Base-by-base conservation (phyloP, 2,113 vertebrate genomes). In the Phoxinus phoxinus region DNA sequence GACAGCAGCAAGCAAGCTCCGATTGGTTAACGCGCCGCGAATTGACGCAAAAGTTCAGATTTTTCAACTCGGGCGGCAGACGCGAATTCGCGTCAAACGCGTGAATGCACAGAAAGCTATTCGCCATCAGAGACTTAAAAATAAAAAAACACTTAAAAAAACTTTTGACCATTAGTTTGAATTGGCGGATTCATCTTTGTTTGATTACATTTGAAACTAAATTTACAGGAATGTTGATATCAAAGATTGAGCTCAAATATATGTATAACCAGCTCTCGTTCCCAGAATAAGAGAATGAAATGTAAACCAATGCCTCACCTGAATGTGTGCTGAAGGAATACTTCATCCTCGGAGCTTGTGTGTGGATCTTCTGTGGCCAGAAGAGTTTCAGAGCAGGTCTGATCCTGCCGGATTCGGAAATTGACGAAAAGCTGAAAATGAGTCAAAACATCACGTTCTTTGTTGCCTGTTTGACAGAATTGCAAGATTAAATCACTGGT, bases 401-500 rank as follows among this genome's bases (percentile, higher is more conserved):
- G 61, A 65, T 65, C 13, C 48, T 15, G 3, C 48, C 0, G 48
- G 48, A 51, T 15, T 48, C 3, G 11, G 46, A 15, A 48, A 48
- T 5, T 65, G 61, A 65, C 12, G 15, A 61, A 61, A 61, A 48
- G 11, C 46, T 56, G 2, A 2, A 69, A 35, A 21, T 1, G 65
- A 69, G 32, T 9, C 21, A 10, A 69, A 71, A 37, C 32, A 35
- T 69, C 65, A 37, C 7, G 10, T 56, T 71, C 8, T 71, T 71
- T 1, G 19, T 3, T 37, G 9, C 3, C 67, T 37, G 32, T 71
- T 23, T 0, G 17, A 71, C 32, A 23, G 32, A 71, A 71, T 23
- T 12, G 35, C 21, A 37, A 71, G 67, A 71, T 71, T 71, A 71
- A 71, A 71, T 41, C 67, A 41, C 35, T 41, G 32, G 67, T 71